phyloP scores from a whole-genome alignment of 2,113 vertebrate genomes.

The Aleadryas rufinucha region DNA sequence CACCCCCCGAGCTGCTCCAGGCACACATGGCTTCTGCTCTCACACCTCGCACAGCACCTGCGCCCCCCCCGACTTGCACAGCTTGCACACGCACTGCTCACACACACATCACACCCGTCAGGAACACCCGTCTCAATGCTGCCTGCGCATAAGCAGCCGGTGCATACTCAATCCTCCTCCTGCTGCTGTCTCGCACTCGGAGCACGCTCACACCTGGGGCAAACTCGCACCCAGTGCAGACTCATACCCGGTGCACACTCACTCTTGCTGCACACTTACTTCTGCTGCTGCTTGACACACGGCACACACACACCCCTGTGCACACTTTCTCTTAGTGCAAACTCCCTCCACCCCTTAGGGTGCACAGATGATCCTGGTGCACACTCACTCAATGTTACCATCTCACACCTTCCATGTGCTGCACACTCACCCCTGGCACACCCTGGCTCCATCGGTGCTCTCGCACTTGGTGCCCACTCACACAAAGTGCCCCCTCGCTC shows the following conservation, averaged over 20 bases:
- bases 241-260: not conserved
- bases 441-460: not conserved
- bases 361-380: not conserved
- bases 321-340: not conserved
- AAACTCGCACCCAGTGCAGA: not conserved
- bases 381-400: fast-evolving
- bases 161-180: not conserved
- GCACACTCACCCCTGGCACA: not conserved
- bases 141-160: not conserved
- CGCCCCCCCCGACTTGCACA: not conserved
- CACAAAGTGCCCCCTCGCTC: not conserved
- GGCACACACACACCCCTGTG: too few species aligned
- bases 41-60: not conserved
- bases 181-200: not conserved
- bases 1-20: not conserved
- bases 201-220: not conserved
- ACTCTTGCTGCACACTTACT: fast-evolving
- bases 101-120: not conserved
- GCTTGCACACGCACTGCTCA: not conserved
- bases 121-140: not conserved
- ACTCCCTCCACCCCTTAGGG: too few species aligned
- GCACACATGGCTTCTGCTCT: fast-evolving
- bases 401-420: fast-evolving
- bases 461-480: fast-evolving
- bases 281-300: not conserved